phyloP scores from a whole-genome alignment of 2,888 invertebrate species.

The Sesia bembeciformis region DNA sequence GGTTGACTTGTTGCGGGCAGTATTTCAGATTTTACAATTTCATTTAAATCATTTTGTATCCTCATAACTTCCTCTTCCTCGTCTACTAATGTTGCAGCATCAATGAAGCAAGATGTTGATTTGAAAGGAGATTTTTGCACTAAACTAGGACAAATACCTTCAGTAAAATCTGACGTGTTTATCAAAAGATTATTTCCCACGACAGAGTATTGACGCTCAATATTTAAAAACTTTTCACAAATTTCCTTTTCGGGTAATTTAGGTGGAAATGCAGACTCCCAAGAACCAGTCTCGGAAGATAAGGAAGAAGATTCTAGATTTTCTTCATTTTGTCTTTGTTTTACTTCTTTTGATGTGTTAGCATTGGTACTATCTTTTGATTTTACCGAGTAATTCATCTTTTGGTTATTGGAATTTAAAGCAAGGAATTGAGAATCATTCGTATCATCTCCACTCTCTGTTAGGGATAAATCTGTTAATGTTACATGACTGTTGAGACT shows the following conservation, averaged over 20 bases:
- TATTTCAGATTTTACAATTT: slow-evolving; percentile 11
- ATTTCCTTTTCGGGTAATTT: slow-evolving; percentile 48
- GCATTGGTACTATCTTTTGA: slow-evolving; percentile 23
- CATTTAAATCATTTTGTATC: slow-evolving; percentile 1
- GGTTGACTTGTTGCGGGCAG: slow-evolving; percentile 36
- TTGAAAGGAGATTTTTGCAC: slow-evolving; percentile 34
- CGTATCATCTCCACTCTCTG: slow-evolving; percentile 52
- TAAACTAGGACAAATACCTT: slow-evolving; percentile 43
- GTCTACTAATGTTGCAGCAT: slow-evolving; percentile 83
- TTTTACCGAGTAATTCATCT: slow-evolving; percentile 11
- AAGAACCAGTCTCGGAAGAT: slow-evolving; percentile 78
- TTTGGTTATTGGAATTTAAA: slow-evolving; percentile 26
- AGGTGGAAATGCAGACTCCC: slow-evolving; percentile 77
- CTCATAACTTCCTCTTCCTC: slow-evolving; percentile 68
- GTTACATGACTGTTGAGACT: slow-evolving; percentile 49
- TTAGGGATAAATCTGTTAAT: slow-evolving; percentile 48
- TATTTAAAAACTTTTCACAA: slow-evolving; percentile 47
- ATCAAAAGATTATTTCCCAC: slow-evolving; percentile 3
- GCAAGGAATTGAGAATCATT: slow-evolving; percentile 26
- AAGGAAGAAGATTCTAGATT: slow-evolving; percentile 77
- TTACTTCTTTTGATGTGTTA: slow-evolving; percentile 70
- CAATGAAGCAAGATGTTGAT: slow-evolving; percentile 79
- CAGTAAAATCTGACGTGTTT: slow-evolving; percentile 18
- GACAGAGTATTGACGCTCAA: slow-evolving; percentile 24
- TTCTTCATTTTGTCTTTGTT: slow-evolving; percentile 77